Evolutionary conservation across 2,113 vertebrate genomes (phyloP).

Genomic region (Ascaphus truei): DNA sequence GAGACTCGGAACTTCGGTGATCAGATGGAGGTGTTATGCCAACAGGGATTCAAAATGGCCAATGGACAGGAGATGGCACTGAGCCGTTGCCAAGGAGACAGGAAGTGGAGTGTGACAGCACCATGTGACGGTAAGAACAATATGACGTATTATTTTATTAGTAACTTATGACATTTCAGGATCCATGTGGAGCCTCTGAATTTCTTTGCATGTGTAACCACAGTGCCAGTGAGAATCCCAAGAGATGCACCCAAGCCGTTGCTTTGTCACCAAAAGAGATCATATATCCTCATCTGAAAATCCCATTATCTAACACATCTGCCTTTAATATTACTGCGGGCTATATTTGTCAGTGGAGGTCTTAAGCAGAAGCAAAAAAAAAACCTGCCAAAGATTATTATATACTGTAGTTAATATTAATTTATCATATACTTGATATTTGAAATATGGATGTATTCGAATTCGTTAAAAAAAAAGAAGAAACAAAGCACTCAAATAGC

Average conservation of each 20-base stretch:
- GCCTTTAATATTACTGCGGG: not conserved
- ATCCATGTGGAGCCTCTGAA: not conserved
- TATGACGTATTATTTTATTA: not conserved
- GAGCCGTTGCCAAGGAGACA: slow-evolving; percentile 74
- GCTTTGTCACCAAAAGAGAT: not conserved
- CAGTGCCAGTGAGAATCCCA: not conserved
- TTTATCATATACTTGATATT: too few species aligned
- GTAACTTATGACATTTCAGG: not conserved
- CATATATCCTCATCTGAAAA: not conserved
- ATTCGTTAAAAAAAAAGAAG: too few species aligned
- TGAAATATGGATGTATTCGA: too few species aligned
- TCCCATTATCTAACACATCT: not conserved
- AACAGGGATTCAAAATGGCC: slow-evolving; percentile 58
- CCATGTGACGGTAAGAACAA: slow-evolving; percentile 62
- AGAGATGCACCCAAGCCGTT: not conserved
- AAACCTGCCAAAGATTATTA: too few species aligned
- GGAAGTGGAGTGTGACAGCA: slow-evolving; percentile 72
- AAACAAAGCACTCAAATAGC: too few species aligned
- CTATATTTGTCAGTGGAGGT: too few species aligned
- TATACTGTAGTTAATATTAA: too few species aligned
- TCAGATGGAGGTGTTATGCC: slow-evolving; percentile 64
- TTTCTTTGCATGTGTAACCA: slow-evolving; percentile 10
- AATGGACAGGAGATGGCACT: slow-evolving; percentile 54
- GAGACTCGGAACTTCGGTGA: slow-evolving; percentile 32
- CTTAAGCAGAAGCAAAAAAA: too few species aligned